Evolutionary conservation across 2,888 invertebrate species (phyloP).

Genomic region (Hirtodrosophila trivittata): DNA sequence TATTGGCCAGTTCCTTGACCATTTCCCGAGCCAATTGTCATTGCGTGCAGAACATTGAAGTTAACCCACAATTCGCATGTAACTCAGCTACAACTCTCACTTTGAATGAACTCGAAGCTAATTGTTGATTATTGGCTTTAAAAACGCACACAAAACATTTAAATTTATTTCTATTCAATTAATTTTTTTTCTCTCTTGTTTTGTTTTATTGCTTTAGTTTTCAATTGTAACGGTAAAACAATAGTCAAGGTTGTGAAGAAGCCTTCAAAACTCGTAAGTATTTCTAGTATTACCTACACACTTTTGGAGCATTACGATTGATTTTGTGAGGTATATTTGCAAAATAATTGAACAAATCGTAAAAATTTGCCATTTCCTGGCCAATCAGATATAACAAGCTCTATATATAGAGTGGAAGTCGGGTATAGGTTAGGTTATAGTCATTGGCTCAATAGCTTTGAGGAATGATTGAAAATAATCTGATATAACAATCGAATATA

Average conservation of each 20-base stretch:
- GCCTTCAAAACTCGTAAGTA: slow-evolving; percentile 49
- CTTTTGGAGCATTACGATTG: too few species aligned
- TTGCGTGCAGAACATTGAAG: slow-evolving; percentile 47
- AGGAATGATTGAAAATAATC: too few species aligned
- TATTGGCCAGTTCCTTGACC: slow-evolving; percentile 14
- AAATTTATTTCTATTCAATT: slow-evolving; percentile 7
- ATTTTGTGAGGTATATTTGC: not conserved
- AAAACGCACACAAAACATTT: slow-evolving; percentile 10
- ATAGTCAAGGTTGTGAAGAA: slow-evolving; percentile 55
- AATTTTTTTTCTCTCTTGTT: slow-evolving; percentile 7
- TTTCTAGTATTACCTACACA: not conserved
- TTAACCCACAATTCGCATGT: slow-evolving; percentile 12
- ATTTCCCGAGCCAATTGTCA: slow-evolving; percentile 35
- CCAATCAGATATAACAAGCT: too few species aligned
- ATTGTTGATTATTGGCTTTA: slow-evolving; percentile 41
- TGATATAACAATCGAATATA: too few species aligned
- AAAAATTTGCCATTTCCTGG: too few species aligned
- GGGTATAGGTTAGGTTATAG: too few species aligned
- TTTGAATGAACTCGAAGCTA: slow-evolving; percentile 34
- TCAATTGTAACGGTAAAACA: slow-evolving; percentile 37
- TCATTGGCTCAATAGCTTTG: too few species aligned
- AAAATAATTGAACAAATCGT: too few species aligned
- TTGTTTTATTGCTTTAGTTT: slow-evolving; percentile 28
- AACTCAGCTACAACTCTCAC: slow-evolving; percentile 60
- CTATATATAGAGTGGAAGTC: too few species aligned